These are phyloP conservation scores for Geococcyx californianus DNA, from an alignment of 2,113 vertebrate genomes.

Conservation along the genomic window DNA sequence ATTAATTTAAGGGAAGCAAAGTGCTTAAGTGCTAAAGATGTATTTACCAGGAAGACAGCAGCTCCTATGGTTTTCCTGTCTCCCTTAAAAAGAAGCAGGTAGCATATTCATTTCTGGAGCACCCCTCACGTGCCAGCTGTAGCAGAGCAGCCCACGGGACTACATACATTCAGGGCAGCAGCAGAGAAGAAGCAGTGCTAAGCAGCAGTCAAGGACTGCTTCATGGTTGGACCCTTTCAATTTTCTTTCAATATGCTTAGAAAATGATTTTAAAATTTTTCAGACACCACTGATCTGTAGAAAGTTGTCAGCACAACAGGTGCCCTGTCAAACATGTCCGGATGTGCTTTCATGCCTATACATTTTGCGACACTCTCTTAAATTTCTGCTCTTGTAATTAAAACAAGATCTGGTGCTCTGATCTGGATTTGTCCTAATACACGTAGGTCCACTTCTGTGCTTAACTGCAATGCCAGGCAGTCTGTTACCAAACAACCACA, in stretches of 20 bases:
- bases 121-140: background rate
- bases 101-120: fast-evolving
- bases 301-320: background rate
- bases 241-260: conserved; percentile 7
- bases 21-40: background rate
- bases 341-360: background rate
- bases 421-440: background rate
- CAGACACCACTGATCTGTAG: background rate
- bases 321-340: background rate
- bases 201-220: background rate
- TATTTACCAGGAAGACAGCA: background rate
- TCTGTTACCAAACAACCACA: conserved; percentile 14
- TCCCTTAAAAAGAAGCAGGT: background rate
- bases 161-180: background rate
- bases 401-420: background rate
- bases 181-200: background rate
- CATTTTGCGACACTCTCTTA: background rate
- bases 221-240: background rate
- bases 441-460: background rate
- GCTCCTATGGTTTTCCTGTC: background rate
- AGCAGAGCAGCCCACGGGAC: background rate
- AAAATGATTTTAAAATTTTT: background rate
- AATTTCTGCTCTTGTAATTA: conserved; percentile 18
- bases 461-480: background rate
- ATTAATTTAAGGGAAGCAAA: background rate